Conservation (phyloP, 2,113 vertebrate species). For the Chaetorhynchus papuensis region DNA sequence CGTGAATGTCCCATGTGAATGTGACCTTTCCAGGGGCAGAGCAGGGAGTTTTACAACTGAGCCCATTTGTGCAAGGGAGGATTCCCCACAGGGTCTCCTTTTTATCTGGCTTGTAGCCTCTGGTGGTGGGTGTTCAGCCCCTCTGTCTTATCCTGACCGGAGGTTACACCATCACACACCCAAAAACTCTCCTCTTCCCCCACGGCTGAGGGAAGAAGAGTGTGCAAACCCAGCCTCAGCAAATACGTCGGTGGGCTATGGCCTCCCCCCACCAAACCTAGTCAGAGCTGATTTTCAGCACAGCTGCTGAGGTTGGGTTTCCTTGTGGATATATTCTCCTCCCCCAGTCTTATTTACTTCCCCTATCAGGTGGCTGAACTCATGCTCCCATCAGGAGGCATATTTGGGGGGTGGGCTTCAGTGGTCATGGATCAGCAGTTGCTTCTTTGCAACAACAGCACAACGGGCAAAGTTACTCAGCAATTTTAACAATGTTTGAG, state of each 20-base stretch:
- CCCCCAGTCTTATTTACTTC: neutral
- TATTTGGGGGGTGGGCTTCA: neutral
- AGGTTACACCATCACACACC: neutral
- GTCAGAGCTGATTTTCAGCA: neutral
- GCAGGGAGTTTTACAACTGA: neutral
- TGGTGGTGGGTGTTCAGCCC: neutral
- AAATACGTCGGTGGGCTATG: neutral
- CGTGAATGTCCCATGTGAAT: fast-evolving
- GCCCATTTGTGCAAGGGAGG: neutral
- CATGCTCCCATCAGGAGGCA: neutral
- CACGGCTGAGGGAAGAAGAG: neutral
- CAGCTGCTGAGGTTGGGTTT: neutral
- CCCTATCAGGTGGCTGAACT: neutral
- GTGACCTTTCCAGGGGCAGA: neutral
- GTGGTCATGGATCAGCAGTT: neutral
- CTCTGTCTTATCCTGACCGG: neutral
- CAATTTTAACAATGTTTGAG: neutral
- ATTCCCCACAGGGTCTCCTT: neutral
- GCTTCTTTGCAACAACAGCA: neutral
- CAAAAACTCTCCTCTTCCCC: neutral
- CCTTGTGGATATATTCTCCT: neutral
- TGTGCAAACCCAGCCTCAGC: neutral
- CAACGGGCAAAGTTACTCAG: neutral
- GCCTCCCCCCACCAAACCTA: neutral
- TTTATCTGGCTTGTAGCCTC: neutral